Evolutionary conservation across 2,888 invertebrate species (phyloP), one percentile per base, ranked within the genome.

Genomic region (Blastobasis lacticolella): DNA sequence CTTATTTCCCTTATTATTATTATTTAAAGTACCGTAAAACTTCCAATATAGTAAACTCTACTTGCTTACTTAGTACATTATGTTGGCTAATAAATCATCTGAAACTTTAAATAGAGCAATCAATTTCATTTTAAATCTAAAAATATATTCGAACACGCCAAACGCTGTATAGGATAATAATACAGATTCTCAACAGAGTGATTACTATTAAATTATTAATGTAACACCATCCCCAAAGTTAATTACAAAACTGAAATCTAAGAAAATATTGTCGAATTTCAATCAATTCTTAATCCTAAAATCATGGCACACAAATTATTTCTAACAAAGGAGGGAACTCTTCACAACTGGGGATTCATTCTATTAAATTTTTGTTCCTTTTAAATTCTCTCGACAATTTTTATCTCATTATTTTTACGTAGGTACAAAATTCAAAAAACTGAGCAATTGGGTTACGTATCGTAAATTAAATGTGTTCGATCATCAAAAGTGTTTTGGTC

Each of bases 321-420:
- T 75, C 78, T 83, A 84, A 84, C 78, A 77, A 75, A 85, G 87
- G 88, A 87, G 83, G 88, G 88, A 87, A 78, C 79, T 65, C 69
- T 77, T 87, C 88, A 88, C 88, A 88, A 87, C 86, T 75, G 78
- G 79, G 71, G 59, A 71, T 71, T 66, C 67, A 63, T 60, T 66
- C 63, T 70, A 72, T 71, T 67, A 69, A 67, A 63, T 52, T 65
- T 74, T 74, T 67, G 66, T 72, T 76, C 61, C 60, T 58, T 59
- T 59, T 59, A 67, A 69, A 64, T 57, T 67, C 60, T 67, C 64
- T 65, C 65, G 60, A 23, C 23, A 23, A 2, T 23, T 23, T 23
- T 23, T 2, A 23, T 23, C 23, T 23, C 23, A 23, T 23, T 23
- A 23, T 23, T 23, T 51, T 49, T 49, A 56, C 49, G 63, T 63